A percentile compares a stretch with the other conserved stretches of the same genome.
These are phyloP conservation scores for Paedocypris sp. DNA, from an alignment of 2,113 vertebrate species.

Conservation along the genomic window DNA sequence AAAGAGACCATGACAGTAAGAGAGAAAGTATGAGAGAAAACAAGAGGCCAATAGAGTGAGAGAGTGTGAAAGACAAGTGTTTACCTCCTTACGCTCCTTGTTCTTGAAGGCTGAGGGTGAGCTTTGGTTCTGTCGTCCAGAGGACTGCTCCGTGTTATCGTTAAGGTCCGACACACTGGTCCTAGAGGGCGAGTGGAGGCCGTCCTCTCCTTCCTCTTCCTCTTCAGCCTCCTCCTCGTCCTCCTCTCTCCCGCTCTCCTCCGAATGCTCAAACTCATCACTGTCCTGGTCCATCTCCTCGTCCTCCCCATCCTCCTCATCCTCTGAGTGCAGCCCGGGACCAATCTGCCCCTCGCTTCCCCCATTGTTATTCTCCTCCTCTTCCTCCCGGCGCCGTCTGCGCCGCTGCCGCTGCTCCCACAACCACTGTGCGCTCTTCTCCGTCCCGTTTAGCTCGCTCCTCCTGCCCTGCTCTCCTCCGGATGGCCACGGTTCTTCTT, in stretches of 20 bases:
- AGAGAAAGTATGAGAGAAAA: too few relatives aligned
- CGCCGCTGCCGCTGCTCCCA: conserved; percentile 56
- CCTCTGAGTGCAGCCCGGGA: conserved; percentile 42
- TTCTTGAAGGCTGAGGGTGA: conserved; percentile 51
- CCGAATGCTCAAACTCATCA: conserved; percentile 92
- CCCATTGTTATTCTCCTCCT: conserved; percentile 52
- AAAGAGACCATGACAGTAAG: too few relatives aligned
- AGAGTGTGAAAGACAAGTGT: background rate
- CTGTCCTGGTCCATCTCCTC: conserved; percentile 99
- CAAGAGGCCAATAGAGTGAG: too few relatives aligned
- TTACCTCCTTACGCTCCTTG: background rate
- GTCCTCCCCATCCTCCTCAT: conserved; percentile 65
- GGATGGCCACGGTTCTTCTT: conserved; percentile 44
- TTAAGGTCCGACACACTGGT: conserved; percentile 76
- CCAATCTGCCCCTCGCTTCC: conserved; percentile 47
- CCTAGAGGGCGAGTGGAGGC: conserved; percentile 57
- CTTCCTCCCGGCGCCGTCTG: conserved; percentile 65
- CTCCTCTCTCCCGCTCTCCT: conserved; percentile 84
- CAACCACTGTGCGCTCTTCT: conserved; percentile 61
- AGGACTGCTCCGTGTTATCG: conserved; percentile 69
- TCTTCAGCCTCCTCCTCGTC: conserved; percentile 79
- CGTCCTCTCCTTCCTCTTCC: conserved; percentile 69
- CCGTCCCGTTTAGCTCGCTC: conserved; percentile 80
- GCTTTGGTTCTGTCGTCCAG: conserved; percentile 72
- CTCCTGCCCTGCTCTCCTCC: conserved; percentile 54